Base-by-base conservation (phyloP, 2,797 vertebrate species). In the Pipistrellus nathusii region DNA sequence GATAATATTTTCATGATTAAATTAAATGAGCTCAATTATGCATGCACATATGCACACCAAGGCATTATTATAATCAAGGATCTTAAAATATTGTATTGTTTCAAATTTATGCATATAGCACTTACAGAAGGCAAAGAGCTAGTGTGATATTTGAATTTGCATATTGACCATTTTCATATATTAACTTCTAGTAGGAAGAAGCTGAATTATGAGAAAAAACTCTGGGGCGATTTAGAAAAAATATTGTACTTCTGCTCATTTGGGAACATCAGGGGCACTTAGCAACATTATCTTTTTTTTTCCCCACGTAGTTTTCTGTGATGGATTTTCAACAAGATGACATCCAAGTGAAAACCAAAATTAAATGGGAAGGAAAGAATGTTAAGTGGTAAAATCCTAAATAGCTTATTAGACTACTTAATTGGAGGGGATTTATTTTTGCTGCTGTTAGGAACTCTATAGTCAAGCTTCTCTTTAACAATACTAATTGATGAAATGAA, bases 381-480 rank as follows among this genome's bases (percentile, higher is more conserved):
- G 92, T 96, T 95, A 96, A 97, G 94, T 91, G 97, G 92, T 88
- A 95, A 91, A 95, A 89, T 90, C 81, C 88, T 93, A 96, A 97
- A 97, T 95, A 97, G 95, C 88, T 77, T 96, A 91, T 94, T 97
- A 96, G 75, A 91, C 86, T 86, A 94, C 93, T 95, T 97, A 97
- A 97, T 96, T 78, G 76, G 95, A 96, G 94, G 62, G 93, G 85
- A 96, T 98, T 98, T 98, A 90, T 95, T 98, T 98, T 97, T 97
- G 94, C 95, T 64, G 88, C 57, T 91, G 27, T 93, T 83, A 88
- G 88, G 68, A 85, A 95, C 25, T 73, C 48, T 90, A 41, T 85
- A 85, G 76, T 97, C 90, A 90, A 91, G 92, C 92, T 93, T 94
- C 90, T 96, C 93, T 93, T 95, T 96, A 97, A 85, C 86, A 97